Percentiles rank a stretch among this genome's conserved stretches.
Conservation (phyloP, 2,888 invertebrate species). For the Chydorus sphaericus region DNA sequence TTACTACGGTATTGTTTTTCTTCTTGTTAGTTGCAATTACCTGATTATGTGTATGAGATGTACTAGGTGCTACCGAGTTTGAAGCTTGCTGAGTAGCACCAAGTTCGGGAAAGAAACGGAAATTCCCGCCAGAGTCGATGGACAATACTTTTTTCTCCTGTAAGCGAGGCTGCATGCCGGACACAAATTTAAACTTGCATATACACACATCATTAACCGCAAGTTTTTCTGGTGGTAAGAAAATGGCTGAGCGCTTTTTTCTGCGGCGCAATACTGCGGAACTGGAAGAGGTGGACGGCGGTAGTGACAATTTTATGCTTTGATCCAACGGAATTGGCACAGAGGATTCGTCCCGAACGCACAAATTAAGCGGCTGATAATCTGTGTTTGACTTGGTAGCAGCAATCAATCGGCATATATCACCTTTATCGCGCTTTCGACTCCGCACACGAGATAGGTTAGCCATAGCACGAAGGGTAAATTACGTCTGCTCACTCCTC, state of each 20-base stretch:
- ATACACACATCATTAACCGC: constrained; percentile 58
- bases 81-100: background rate
- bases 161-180: constrained; percentile 71
- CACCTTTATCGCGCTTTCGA: constrained; percentile 79
- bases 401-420: constrained; percentile 48
- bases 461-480: background rate
- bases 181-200: constrained; percentile 85
- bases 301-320: background rate
- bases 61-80: no score
- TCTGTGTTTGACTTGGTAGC: background rate
- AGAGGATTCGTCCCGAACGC: constrained; percentile 45
- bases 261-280: background rate
- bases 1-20: no score
- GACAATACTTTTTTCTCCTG: constrained; percentile 86
- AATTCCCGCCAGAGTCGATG: constrained; percentile 76
- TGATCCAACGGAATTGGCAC: background rate
- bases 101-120: constrained; percentile 47
- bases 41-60: constrained; percentile 3
- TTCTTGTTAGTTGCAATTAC: no score
- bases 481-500: background rate
- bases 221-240: constrained; percentile 47
- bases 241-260: constrained; percentile 59
- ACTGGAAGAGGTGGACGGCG: background rate
- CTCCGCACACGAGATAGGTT: constrained; percentile 37
- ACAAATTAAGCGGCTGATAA: constrained; percentile 68